Conservation (phyloP, 2,113 vertebrate species). For the Erinaceus europaeus region DNA sequence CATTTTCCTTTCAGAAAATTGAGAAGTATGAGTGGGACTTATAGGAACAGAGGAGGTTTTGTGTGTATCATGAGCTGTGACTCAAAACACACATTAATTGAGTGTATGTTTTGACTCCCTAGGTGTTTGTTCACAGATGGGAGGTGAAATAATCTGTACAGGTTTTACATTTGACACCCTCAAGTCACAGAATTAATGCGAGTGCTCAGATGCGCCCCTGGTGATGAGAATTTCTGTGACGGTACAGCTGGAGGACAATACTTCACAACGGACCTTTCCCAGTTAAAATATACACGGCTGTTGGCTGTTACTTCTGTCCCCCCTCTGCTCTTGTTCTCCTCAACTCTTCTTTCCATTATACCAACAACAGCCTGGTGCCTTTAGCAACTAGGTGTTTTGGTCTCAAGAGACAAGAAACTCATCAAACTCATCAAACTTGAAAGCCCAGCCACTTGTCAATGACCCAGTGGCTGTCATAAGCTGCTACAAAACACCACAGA, state of each 20-base stretch:
- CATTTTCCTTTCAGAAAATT: too few species aligned
- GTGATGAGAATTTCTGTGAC: neutral
- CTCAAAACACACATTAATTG: neutral
- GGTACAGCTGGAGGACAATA: neutral
- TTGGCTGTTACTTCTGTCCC: neutral
- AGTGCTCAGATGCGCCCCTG: rapidly evolving
- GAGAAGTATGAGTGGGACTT: too few species aligned
- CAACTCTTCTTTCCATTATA: neutral
- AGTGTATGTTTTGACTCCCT: neutral
- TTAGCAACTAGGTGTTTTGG: neutral
- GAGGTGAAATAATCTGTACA: neutral
- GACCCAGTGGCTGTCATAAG: neutral
- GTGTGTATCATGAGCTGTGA: neutral
- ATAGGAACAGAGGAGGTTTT: too few species aligned
- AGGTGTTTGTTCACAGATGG: conserved; percentile 15
- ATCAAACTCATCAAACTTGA: conserved; percentile 40
- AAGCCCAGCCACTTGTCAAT: conserved; percentile 17
- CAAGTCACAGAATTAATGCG: neutral
- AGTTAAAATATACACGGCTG: neutral
- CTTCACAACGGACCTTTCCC: neutral
- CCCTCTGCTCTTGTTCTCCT: neutral
- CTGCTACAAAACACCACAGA: neutral
- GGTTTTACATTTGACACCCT: neutral
- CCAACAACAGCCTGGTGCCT: neutral
- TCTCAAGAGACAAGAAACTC: neutral